phyloP scores from a whole-genome alignment of 2,113 vertebrate species.

The Vanacampus margaritifer region DNA sequence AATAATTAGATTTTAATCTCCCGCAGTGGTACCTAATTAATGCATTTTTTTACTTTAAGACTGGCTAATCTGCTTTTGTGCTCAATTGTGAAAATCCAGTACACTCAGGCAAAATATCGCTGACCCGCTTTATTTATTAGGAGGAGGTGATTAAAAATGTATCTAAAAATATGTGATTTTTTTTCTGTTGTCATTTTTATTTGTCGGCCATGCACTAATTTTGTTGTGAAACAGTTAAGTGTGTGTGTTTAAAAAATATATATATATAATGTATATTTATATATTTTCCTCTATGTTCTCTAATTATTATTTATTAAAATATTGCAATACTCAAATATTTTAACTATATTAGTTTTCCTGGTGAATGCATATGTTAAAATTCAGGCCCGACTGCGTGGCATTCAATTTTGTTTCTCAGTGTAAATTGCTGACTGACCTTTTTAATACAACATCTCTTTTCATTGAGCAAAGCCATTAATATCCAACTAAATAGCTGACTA shows the following conservation, averaged over 20 bases:
- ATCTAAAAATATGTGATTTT: background rate
- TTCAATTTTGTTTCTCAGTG: constrained; percentile 21
- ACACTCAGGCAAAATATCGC: constrained; percentile 41
- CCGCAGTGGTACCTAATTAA: constrained; percentile 70
- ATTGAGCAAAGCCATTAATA: constrained; percentile 56
- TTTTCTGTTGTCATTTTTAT: background rate
- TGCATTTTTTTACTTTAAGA: constrained; percentile 46
- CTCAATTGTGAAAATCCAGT: constrained; percentile 55
- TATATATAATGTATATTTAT: background rate
- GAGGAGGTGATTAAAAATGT: constrained; percentile 14
- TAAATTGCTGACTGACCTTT: constrained; percentile 20
- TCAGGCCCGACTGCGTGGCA: background rate
- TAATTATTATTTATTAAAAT: background rate
- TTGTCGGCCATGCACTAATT: background rate
- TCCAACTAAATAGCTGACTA: constrained; percentile 63
- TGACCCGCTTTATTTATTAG: constrained; percentile 35
- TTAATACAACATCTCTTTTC: constrained; percentile 33
- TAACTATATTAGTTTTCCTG: background rate
- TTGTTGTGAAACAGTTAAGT: background rate
- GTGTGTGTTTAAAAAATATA: background rate
- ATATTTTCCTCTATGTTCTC: background rate
- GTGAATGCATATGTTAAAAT: background rate
- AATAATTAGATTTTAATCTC: constrained; percentile 69
- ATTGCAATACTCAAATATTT: background rate
- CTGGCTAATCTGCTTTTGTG: constrained; percentile 61